Conservation (phyloP, 1,140 invertebrate species). For the Brachionus sp. region DNA sequence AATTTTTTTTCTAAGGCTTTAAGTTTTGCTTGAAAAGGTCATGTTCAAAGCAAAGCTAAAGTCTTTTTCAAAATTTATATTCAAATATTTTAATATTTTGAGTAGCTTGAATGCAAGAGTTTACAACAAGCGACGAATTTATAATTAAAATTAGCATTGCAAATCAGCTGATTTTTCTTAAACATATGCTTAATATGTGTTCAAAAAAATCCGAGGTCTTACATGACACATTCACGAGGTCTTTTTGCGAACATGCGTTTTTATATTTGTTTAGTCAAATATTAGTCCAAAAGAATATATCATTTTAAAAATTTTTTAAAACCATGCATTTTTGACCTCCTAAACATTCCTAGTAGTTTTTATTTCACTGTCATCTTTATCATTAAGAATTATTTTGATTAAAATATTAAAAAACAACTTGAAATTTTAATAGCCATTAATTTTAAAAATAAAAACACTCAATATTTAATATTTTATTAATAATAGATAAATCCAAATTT, state of each 20-base stretch:
- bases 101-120: constrained; percentile 1
- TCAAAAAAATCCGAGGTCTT: neutral
- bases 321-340: too few species aligned
- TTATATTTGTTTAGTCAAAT: neutral
- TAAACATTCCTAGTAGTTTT: too few species aligned
- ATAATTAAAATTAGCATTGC: neutral
- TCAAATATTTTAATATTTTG: neutral
- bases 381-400: too few species aligned
- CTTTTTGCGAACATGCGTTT: neutral
- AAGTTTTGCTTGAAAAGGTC: neutral
- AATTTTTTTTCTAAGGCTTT: neutral
- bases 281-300: neutral
- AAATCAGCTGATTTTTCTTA: neutral
- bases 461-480: too few species aligned
- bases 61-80: neutral
- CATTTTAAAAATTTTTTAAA: neutral
- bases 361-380: too few species aligned
- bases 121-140: neutral
- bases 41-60: neutral
- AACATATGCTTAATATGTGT: neutral
- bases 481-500: too few species aligned
- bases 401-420: too few species aligned
- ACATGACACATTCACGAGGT: neutral
- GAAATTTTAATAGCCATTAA: too few species aligned
- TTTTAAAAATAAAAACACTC: too few species aligned